phyloP scores from a whole-genome alignment of 2,888 invertebrate genomes.

The Ichneumon xanthorius region DNA sequence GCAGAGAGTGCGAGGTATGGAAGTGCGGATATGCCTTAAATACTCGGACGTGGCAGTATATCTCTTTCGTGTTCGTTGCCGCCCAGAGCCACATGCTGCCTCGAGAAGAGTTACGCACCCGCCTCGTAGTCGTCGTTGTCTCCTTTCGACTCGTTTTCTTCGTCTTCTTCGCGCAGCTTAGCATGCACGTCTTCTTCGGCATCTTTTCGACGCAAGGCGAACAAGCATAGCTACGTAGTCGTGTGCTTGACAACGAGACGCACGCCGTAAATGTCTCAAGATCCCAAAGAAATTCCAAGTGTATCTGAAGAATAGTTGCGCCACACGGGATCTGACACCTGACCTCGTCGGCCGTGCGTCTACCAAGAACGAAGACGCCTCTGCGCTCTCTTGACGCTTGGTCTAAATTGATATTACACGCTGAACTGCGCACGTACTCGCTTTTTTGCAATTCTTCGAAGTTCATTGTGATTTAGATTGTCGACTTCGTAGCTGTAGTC shows the following conservation, averaged over 20 bases:
- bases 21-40: slow-evolving; percentile 84
- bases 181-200: slow-evolving; percentile 64
- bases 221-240: slow-evolving; percentile 45
- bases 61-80: slow-evolving; percentile 83
- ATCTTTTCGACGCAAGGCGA: slow-evolving; percentile 59
- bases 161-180: slow-evolving; percentile 33
- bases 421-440: slow-evolving; percentile 35
- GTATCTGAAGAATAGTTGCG: slow-evolving; percentile 60
- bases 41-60: slow-evolving; percentile 83
- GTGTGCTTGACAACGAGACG: slow-evolving; percentile 41
- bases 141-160: slow-evolving; percentile 65
- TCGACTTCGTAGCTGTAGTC: not conserved
- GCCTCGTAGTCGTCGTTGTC: slow-evolving; percentile 26
- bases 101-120: slow-evolving; percentile 67
- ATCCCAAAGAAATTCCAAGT: slow-evolving; percentile 55
- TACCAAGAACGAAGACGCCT: slow-evolving; percentile 67
- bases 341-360: slow-evolving; percentile 77
- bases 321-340: slow-evolving; percentile 75
- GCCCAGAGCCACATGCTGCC: slow-evolving; percentile 84
- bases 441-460: slow-evolving; percentile 45
- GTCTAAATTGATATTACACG: slow-evolving; percentile 70
- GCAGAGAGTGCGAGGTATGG: slow-evolving; percentile 68
- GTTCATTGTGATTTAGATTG: slow-evolving; percentile 24
- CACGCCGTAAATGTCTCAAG: slow-evolving; percentile 46
- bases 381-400: slow-evolving; percentile 32